phyloP scores from a whole-genome alignment of 2,888 invertebrate genomes.

The Lycaena phlaeas region DNA sequence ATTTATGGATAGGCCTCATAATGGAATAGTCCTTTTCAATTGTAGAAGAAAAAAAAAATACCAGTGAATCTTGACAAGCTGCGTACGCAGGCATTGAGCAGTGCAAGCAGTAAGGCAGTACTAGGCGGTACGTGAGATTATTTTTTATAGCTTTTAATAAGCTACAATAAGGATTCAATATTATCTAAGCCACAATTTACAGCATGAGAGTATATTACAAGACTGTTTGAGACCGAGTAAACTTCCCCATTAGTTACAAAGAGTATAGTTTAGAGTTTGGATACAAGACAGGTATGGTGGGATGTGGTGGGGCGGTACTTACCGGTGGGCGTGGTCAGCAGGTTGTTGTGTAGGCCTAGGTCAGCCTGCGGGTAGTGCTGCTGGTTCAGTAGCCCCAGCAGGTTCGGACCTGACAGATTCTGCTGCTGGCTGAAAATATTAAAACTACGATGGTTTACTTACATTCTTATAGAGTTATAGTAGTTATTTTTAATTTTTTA shows the following conservation, averaged over 20 bases:
- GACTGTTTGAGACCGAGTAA: constrained; percentile 1
- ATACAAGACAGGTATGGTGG: neutral
- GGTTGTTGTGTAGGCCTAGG: constrained; percentile 40
- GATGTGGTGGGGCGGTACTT: constrained; percentile 7
- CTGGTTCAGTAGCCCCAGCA: constrained; percentile 56
- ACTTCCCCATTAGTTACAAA: neutral
- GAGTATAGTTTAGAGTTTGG: neutral
- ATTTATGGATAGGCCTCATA: too few species aligned
- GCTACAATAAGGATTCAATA: too few species aligned
- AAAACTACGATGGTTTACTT: neutral
- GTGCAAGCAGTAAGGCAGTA: too few species aligned
- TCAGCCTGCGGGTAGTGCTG: constrained; percentile 50
- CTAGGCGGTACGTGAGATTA: too few species aligned
- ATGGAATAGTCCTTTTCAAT: too few species aligned
- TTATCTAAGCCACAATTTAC: neutral
- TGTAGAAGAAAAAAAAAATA: too few species aligned
- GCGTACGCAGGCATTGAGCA: too few species aligned
- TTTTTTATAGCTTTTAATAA: too few species aligned
- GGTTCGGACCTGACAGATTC: constrained; percentile 55
- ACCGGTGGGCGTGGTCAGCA: constrained; percentile 45
- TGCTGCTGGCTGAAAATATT: constrained; percentile 49
- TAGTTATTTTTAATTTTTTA: too few species aligned
- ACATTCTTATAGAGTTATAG: neutral
- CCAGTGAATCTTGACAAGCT: too few species aligned
- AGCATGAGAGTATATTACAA: too few species aligned